Evolutionary conservation across 2,888 invertebrate species (phyloP).

Genomic region (Cactoblastis cactorum): DNA sequence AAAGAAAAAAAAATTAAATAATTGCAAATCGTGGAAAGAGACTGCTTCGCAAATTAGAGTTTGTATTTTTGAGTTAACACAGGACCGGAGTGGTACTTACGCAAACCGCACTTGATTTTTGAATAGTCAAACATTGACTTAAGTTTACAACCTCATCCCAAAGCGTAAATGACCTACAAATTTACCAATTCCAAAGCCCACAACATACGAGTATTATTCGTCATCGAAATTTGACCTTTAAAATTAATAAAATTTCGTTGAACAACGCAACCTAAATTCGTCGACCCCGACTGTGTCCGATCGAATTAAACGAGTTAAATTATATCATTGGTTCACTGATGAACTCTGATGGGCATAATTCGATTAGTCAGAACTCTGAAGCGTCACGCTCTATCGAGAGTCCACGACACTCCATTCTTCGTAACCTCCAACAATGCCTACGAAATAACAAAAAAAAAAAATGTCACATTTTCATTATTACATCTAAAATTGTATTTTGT

Average conservation of each 20-base stretch:
- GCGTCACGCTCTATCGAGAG: conserved; percentile 45
- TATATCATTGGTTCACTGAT: conserved; percentile 74
- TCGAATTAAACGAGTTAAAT: conserved; percentile 74
- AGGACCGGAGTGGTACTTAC: too few species aligned
- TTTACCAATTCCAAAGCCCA: too few species aligned
- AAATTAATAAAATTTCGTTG: conserved; percentile 40
- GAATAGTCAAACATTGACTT: too few species aligned
- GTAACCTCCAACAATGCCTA: conserved; percentile 28
- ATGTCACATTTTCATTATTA: conserved; percentile 2
- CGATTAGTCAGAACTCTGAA: conserved; percentile 49
- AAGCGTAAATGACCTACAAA: too few species aligned
- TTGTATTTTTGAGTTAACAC: too few species aligned
- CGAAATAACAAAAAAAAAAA: conserved; percentile 5
- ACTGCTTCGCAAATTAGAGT: too few species aligned
- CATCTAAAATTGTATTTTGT: not conserved
- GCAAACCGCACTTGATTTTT: too few species aligned
- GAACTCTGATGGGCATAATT: conserved; percentile 61
- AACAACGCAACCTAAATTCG: conserved; percentile 63
- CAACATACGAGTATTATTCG: too few species aligned
- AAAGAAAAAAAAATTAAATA: too few species aligned
- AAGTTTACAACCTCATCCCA: too few species aligned
- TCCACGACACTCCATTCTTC: conserved; percentile 35
- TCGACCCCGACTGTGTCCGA: conserved; percentile 65
- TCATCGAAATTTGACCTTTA: conserved; percentile 31
- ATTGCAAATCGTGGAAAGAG: too few species aligned